Evolutionary conservation across 2,888 invertebrate species (phyloP), one percentile per base, ranked within the genome.

Genomic region (Synergus gifuensis): DNA sequence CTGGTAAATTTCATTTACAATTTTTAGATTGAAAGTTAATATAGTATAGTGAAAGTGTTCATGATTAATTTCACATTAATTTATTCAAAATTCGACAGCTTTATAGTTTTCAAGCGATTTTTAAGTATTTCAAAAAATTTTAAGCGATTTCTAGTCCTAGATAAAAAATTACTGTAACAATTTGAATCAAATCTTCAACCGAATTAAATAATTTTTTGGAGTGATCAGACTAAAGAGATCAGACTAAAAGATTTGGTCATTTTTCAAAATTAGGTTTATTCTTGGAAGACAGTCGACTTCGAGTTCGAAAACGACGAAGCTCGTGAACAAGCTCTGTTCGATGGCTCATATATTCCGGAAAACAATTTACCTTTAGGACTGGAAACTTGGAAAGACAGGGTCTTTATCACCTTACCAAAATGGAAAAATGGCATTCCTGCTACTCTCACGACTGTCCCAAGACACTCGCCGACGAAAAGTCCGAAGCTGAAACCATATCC

Each of bases 351-450:
- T 88, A 93, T 96, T 40, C 95, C 96, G 0, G 94, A 95, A 83
- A 96, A 97, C 88, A 96, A 95, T 88, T 92, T 96, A 22, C 96
- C 97, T 0, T 91, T 96, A 76, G 97, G 97, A 0, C 89, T 97
- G 28, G 97, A 97, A 88, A 93, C 95, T 4, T 95, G 94, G 93
- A 93, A 93, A 5, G 93, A 95, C 80, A 94, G 95, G 12, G 92
- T 97, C 11, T 97, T 96, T 91, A 93, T 97, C 2, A 96, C 96
- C 2, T 92, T 96, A 76, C 97, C 97, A 0, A 95, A 95, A 83
- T 96, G 96, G 96, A 94, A 95, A 78, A 92, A 93, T 46, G 97
- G 97, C 0, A 95, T 96, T 0, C 96, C 97, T 0, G 96, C 95
- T 0, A 96, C 96, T 0, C 91, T 97, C 62, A 94, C 95, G 0